Base-by-base conservation (phyloP, 1,140 invertebrate genomes). In the Lasioglossum baleicum region DNA sequence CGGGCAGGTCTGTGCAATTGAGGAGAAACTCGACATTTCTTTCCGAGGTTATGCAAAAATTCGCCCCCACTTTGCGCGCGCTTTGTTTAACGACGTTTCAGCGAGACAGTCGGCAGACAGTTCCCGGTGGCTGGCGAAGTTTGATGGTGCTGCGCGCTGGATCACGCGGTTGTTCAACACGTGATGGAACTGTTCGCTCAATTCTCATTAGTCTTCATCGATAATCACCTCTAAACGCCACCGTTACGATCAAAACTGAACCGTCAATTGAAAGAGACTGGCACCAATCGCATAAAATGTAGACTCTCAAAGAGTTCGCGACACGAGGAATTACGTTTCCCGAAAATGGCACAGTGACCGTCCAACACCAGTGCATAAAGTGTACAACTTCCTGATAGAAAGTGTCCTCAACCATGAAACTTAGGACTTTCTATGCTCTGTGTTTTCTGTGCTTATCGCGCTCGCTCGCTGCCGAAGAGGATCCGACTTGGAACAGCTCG, bases 31-130 rank as follows among this genome's bases (percentile, higher is more conserved):
- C 83, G 75, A 73, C 81, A 86, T 87, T 90, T 90, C 90, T 93
- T 93, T 93, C 90, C 88, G 88, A 87, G 88, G 90, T 93, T 93
- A 93, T 93, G 92, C 90, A 93, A 93, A 93, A 92, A 90, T 87
- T 81, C 83, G 90, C 90, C 87, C 87, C 84, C 88, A 76, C 89
- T 87, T 10, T 81, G 67, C 78, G 13, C 73, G 81, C 81, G 69
- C 71, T 66, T 89, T 90, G 88, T 89, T 90, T 88, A 87, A 88
- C 85, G 88, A 79, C 61, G 71, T 48, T 66, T 60, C 68, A 42
- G 53, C 26, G 53, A 40, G 56, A 67, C 69, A 63, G 60, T 64
- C 60, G 40, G 22, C 26, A 58, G 66, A 17, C 83, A 85, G 83
- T 85, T 44, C 60, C 72, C 74, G 53, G 22, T 35, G 40, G 40